A percentile compares a stretch with the other conserved stretches of the same genome.
Evolutionary conservation across 2,797 vertebrate genomes (phyloP).

Genomic region (Holocentrus rufus): DNA sequence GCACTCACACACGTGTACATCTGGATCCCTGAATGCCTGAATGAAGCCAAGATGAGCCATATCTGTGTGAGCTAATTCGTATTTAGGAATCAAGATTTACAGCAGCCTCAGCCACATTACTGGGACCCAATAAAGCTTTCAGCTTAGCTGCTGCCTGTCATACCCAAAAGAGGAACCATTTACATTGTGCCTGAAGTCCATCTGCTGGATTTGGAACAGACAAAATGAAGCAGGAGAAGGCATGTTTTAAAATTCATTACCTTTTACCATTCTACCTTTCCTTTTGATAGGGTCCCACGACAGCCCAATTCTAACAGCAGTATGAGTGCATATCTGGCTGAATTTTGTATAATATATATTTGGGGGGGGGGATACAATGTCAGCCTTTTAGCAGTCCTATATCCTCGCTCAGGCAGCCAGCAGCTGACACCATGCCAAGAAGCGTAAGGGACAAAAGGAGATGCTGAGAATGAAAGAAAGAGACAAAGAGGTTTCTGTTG

Average conservation of each 20-base stretch:
- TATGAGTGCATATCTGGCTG: constrained; percentile 12
- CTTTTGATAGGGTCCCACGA: constrained; percentile 31
- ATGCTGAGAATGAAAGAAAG: constrained; percentile 13
- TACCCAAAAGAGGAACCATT: constrained; percentile 21
- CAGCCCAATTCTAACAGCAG: constrained; percentile 1
- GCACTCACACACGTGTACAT: constrained; percentile 11
- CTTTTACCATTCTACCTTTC: constrained; percentile 40
- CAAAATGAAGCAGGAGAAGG: constrained; percentile 11
- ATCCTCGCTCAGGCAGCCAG: not conserved
- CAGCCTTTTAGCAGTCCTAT: not conserved
- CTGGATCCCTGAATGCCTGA: too few relatives aligned
- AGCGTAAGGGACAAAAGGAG: constrained; percentile 34
- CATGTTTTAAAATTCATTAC: constrained; percentile 32
- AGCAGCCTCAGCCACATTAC: constrained; percentile 25
- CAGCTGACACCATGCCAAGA: constrained; percentile 30
- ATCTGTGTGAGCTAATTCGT: constrained; percentile 43
- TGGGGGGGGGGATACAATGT: not conserved
- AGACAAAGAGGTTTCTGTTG: constrained; percentile 35
- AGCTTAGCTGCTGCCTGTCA: constrained; percentile 31
- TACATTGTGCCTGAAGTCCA: constrained; percentile 20
- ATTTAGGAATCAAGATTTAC: constrained; percentile 48
- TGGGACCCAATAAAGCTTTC: constrained; percentile 40
- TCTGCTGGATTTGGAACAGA: constrained; percentile 9
- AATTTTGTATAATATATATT: constrained; percentile 38
- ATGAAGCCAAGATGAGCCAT: too few relatives aligned